Evolutionary conservation across 2,113 vertebrate species (phyloP).

Genomic region (Poicephalus meyeri): DNA sequence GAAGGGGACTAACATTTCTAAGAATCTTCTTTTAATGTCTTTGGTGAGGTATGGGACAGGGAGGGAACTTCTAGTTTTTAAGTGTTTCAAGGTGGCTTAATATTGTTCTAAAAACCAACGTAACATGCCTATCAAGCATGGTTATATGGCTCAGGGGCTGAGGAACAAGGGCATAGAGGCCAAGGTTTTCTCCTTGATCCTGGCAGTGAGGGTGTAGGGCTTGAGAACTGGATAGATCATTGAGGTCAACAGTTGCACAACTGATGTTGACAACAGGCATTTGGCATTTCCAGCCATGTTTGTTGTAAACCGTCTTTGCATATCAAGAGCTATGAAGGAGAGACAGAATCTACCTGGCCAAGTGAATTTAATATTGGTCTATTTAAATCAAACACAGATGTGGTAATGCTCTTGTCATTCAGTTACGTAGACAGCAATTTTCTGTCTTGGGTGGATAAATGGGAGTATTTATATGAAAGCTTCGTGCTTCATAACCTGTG

Average conservation of each 20-base stretch:
- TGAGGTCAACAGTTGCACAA: neutral
- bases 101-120: neutral
- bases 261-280: neutral
- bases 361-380: neutral
- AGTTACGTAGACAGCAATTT: neutral
- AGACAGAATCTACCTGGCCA: neutral
- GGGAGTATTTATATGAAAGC: fast-evolving
- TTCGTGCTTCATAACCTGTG: fast-evolving
- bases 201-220: fast-evolving
- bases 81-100: neutral
- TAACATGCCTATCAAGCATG: neutral
- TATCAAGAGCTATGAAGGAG: neutral
- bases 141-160: neutral
- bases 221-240: neutral
- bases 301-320: neutral
- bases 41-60: neutral
- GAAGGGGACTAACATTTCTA: neutral
- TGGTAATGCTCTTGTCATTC: neutral
- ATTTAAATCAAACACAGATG: neutral
- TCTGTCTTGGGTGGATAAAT: neutral
- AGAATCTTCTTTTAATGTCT: neutral
- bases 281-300: neutral
- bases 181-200: neutral
- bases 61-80: neutral
- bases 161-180: neutral